phyloP scores from a whole-genome alignment of 2,888 invertebrate species.

The Drosophila pegasa region DNA sequence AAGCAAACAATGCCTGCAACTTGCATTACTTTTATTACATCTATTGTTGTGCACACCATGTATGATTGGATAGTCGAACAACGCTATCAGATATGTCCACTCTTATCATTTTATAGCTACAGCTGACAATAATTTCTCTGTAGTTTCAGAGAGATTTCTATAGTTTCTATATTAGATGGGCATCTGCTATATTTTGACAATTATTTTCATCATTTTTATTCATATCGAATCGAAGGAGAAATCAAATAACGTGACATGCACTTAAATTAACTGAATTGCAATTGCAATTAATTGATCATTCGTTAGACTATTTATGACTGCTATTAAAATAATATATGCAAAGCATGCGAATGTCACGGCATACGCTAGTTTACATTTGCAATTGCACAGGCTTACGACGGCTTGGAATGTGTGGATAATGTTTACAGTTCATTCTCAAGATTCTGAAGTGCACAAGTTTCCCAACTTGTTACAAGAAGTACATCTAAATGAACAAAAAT shows the following conservation, averaged over 20 bases:
- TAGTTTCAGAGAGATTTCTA: background rate
- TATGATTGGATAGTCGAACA: background rate
- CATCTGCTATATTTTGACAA: no score
- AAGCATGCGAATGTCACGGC: background rate
- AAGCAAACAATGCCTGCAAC: background rate
- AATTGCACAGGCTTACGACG: no score
- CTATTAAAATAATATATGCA: background rate
- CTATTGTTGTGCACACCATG: background rate
- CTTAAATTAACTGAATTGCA: background rate
- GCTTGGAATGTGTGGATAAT: no score
- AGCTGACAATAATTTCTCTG: background rate
- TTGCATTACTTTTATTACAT: background rate
- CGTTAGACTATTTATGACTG: slow-evolving; percentile 1
- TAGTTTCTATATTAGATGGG: no score
- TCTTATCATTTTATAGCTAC: background rate
- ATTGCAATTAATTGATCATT: background rate
- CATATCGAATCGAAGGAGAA: background rate
- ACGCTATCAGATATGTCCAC: no score
- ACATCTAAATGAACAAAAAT: background rate
- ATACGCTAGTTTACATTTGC: background rate
- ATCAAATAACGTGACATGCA: background rate
- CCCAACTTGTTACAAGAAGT: no score
- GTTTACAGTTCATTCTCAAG: no score
- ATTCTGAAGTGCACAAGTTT: no score
- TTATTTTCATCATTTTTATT: background rate